Evolutionary conservation across 1,140 invertebrate genomes (phyloP).

Genomic region (Drosophila eugracilis): DNA sequence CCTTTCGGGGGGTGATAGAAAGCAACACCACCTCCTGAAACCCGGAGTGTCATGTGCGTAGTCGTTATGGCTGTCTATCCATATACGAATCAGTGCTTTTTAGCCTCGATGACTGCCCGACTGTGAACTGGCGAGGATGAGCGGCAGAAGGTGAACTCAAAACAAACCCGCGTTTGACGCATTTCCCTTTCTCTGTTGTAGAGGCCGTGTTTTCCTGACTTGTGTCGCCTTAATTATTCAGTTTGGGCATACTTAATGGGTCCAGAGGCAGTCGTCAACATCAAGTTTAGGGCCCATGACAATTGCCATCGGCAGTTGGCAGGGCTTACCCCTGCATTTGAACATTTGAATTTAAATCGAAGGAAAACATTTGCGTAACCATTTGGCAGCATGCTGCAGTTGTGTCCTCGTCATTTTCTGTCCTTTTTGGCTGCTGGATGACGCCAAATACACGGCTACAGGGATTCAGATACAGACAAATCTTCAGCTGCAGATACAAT

Average conservation of each 20-base stretch:
- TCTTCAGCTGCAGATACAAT: constrained; percentile 44
- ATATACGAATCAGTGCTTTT: constrained; percentile 24
- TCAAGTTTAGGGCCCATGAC: constrained; percentile 24
- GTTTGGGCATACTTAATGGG: constrained; percentile 56
- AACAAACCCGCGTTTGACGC: constrained; percentile 64
- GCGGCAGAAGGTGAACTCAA: constrained; percentile 11
- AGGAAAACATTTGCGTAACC: constrained; percentile 76
- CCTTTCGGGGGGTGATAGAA: constrained; percentile 15
- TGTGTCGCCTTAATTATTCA: constrained; percentile 65
- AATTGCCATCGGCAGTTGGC: constrained; percentile 25
- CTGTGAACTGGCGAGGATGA: constrained; percentile 18
- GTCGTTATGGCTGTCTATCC: constrained; percentile 26
- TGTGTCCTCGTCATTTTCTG: constrained; percentile 6
- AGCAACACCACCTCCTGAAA: constrained; percentile 1
- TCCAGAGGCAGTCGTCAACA: constrained; percentile 26
- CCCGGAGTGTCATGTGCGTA: constrained; percentile 40
- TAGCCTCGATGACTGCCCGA: constrained; percentile 19
- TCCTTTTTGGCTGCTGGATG: constrained; percentile 25
- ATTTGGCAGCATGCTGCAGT: constrained; percentile 61
- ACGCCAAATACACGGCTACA: constrained; percentile 5
- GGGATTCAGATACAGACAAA: constrained; percentile 10
- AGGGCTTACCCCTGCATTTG: constrained; percentile 47
- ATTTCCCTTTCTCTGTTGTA: constrained; percentile 53
- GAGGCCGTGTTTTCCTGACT: constrained; percentile 21
- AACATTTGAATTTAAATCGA: constrained; percentile 68